Percentiles rank a stretch among this genome's conserved stretches.
Conservation (phyloP, 1,140 invertebrate genomes). For the Planococcus citri region DNA sequence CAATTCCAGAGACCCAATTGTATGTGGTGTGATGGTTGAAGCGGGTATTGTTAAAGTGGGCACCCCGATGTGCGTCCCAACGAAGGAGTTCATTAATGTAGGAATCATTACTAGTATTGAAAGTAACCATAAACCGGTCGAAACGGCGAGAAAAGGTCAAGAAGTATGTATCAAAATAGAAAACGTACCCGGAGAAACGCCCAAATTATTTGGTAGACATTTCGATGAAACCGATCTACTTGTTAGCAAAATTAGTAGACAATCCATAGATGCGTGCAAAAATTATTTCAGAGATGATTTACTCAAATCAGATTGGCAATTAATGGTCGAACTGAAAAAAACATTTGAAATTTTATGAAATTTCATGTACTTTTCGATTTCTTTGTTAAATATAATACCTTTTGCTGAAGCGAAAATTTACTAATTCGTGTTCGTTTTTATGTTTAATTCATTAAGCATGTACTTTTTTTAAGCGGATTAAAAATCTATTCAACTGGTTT, state of each 20-base stretch:
- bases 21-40: slow-evolving; percentile 90
- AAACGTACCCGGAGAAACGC: slow-evolving; percentile 85
- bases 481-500: not conserved
- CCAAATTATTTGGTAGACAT: slow-evolving; percentile 96
- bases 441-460: not conserved
- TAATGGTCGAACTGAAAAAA: slow-evolving; percentile 98
- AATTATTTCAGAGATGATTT: slow-evolving; percentile 97
- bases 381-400: not conserved
- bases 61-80: slow-evolving; percentile 92
- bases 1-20: slow-evolving; percentile 95
- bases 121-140: slow-evolving; percentile 77
- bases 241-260: slow-evolving; percentile 92
- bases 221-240: slow-evolving; percentile 93
- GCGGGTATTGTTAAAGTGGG: slow-evolving; percentile 91
- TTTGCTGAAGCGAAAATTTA: not conserved
- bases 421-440: not conserved
- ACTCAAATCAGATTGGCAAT: slow-evolving; percentile 88
- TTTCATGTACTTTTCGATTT: not conserved
- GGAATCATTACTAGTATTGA: slow-evolving; percentile 93
- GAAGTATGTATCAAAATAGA: slow-evolving; percentile 99
- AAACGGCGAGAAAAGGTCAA: slow-evolving; percentile 84
- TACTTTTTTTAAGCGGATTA: not conserved
- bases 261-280: slow-evolving; percentile 98
- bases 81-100: slow-evolving; percentile 90
- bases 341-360: slow-evolving; percentile 87